phyloP scores from a whole-genome alignment of 1,140 invertebrate species.

The Metaphire vulgaris region DNA sequence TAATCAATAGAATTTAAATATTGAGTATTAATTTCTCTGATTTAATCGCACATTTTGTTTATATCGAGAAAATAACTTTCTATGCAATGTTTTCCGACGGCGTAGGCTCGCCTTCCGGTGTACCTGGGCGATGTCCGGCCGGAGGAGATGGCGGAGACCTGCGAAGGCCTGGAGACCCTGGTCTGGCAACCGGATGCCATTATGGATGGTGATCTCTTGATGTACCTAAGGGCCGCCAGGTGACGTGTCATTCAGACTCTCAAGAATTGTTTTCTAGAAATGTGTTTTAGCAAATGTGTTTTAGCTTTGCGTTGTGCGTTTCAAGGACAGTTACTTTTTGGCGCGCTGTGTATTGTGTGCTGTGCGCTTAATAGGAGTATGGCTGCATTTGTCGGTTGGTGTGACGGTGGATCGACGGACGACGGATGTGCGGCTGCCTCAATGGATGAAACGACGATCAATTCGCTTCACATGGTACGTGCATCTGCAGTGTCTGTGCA shows the following conservation, averaged over 20 bases:
- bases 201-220: constrained; percentile 86
- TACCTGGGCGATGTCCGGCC: constrained; percentile 61
- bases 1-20: no score
- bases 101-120: constrained; percentile 71
- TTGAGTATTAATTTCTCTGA: no score
- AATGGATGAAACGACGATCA: constrained; percentile 93
- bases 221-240: constrained; percentile 91
- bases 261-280: no score
- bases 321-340: no score
- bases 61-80: no score
- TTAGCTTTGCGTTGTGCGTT: no score
- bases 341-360: no score
- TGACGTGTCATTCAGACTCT: no score
- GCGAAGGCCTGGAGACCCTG: constrained; percentile 76
- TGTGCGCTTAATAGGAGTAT: constrained; percentile 53
- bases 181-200: constrained; percentile 79
- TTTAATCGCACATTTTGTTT: no score
- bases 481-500: no score
- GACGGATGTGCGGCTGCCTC: constrained; percentile 93
- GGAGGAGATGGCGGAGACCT: constrained; percentile 63
- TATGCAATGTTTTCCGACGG: no score
- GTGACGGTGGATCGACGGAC: constrained; percentile 91
- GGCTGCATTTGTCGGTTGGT: constrained; percentile 88
- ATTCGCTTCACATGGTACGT: constrained; percentile 87
- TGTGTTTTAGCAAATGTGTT: no score